Conservation (phyloP, 2,113 vertebrate genomes). For the Felis chaus region DNA sequence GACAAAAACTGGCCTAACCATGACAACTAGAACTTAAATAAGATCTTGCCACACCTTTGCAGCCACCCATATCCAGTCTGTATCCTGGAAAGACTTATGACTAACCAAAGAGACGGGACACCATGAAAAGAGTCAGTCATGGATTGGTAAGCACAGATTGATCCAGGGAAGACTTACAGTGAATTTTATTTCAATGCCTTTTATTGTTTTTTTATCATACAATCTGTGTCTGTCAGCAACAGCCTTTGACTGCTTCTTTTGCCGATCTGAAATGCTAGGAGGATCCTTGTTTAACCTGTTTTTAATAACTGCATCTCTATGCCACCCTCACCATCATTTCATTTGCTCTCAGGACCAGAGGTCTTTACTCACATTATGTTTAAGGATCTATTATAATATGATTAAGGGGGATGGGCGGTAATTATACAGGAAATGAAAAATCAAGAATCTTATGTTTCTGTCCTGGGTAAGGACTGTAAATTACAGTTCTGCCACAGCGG, state of each 20-base stretch:
- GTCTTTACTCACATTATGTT: conserved; percentile 28
- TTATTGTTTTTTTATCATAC: conserved; percentile 52
- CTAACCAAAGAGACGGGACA: conserved; percentile 3
- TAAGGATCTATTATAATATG: conserved; percentile 44
- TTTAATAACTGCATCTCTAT: conserved; percentile 53
- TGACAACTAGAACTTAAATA: conserved; percentile 35
- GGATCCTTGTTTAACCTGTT: conserved; percentile 63
- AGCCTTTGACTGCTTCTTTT: conserved; percentile 66
- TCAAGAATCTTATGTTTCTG: conserved; percentile 54
- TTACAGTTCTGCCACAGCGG: background rate
- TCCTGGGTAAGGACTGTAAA: background rate
- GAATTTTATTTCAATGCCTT: conserved; percentile 60
- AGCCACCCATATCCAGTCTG: background rate
- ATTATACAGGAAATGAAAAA: conserved; percentile 67
- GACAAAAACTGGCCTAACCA: conserved; percentile 55
- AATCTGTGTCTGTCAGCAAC: conserved; percentile 67
- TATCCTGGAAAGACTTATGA: conserved; percentile 67
- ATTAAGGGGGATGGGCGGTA: conserved; percentile 3
- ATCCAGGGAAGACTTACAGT: conserved; percentile 56
- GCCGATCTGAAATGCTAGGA: conserved; percentile 52
- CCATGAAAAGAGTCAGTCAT: conserved; percentile 61
- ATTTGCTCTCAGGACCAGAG: conserved; percentile 35
- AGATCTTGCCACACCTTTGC: conserved; percentile 30
- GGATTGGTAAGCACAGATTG: conserved; percentile 51
- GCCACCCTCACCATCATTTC: background rate